Conservation (phyloP, 1,140 invertebrate genomes). For the Bombus confusus region DNA sequence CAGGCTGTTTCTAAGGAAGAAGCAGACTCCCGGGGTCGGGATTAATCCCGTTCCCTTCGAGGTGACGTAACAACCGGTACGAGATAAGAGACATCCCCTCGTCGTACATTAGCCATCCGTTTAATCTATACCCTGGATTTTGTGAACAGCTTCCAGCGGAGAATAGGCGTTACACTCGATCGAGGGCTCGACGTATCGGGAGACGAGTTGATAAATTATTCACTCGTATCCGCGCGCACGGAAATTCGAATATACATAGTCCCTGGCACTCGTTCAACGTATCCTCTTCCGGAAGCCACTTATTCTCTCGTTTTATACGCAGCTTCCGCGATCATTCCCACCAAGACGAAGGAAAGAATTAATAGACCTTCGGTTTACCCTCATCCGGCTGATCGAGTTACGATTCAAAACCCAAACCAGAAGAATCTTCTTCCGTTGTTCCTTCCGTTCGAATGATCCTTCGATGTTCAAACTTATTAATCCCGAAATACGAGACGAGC, state of each 20-base stretch:
- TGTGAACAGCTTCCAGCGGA: background rate
- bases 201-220: conserved; percentile 28
- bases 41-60: conserved; percentile 8
- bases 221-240: background rate
- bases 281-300: background rate
- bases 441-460: background rate
- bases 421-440: background rate
- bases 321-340: background rate
- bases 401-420: background rate
- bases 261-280: background rate
- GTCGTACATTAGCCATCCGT: background rate
- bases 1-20: background rate
- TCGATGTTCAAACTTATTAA: background rate
- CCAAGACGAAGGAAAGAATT: background rate
- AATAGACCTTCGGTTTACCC: background rate
- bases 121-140: conserved; percentile 17
- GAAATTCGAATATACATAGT: background rate
- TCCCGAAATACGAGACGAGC: background rate
- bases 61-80: background rate
- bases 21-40: no score
- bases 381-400: background rate
- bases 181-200: background rate
- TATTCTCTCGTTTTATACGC: background rate
- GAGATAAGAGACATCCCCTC: background rate
- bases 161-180: background rate